Base-by-base conservation (phyloP, 1,140 invertebrate species). In the Drosophila albomicans region DNA sequence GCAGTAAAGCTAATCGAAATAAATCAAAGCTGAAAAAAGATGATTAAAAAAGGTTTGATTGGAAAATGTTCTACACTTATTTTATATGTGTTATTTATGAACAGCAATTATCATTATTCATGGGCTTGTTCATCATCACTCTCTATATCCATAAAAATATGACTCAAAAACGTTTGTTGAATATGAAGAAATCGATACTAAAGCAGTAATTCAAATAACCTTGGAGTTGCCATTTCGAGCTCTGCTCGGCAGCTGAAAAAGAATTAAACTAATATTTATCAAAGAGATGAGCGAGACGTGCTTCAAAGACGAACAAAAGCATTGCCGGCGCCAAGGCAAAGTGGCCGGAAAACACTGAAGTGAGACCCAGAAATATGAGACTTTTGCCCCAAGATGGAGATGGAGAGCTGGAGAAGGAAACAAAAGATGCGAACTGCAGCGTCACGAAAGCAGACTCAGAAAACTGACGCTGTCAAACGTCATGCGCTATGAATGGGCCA, bases 201-300 rank as follows among this genome's bases (percentile, higher is more conserved):
- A 32, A n/a, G 25, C 13, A 46, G 28, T 15, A 10, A 32, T 16
- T 35, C 16, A 38, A 62, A 62, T 64, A 61, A 43, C 68, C 68
- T 68, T 76, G 68, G 32, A 38, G 38, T 10, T 28, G 38, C 54
- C 52, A 11, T 35, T 61, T 52, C 20, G 6, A 16, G 30, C 56
- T 52, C 10, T 56, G 43, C 11, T 25, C 48, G 61, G 13, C 46
- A 51, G 59, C 61, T 75, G 67, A 65, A 58, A 82, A 79, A 58
- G 85, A 81, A 85, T 88, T 89, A 89, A 89, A 89, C 84, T 81
- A 88, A 88, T 88, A 89, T 88, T 88, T 88, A 89, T 88, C 81
- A 88, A 89, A 88, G 84, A 81, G 85, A 81, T 88, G 81, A 89
- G 78, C 74, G 75, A 75, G 81, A 89, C 81, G 81, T 84, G 81